Evolutionary conservation across 2,797 vertebrate genomes (phyloP).

Genomic region (Peromyscus aztecus): DNA sequence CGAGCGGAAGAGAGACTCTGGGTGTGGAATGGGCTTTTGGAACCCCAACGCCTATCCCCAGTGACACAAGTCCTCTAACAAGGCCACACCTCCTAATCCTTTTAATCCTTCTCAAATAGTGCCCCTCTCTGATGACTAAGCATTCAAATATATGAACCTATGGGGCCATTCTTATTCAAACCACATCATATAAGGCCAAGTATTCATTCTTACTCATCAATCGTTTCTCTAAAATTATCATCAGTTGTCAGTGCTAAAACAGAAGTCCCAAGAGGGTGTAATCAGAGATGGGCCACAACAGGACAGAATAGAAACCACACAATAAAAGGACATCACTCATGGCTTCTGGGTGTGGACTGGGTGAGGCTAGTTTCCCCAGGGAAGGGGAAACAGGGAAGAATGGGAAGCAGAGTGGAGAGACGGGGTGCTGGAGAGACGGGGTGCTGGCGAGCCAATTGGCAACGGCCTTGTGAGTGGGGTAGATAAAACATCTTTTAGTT

Average conservation of each 20-base stretch:
- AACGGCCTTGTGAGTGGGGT: not conserved
- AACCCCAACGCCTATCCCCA: not conserved
- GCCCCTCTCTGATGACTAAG: not conserved
- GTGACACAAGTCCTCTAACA: not conserved
- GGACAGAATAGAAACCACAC: slow-evolving; percentile 71
- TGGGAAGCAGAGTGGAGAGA: not conserved
- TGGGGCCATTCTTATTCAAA: not conserved
- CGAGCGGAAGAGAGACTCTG: not conserved
- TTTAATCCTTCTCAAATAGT: not conserved
- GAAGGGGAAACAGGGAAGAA: slow-evolving; percentile 18
- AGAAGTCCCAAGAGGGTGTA: slow-evolving; percentile 63
- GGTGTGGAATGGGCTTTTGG: not conserved
- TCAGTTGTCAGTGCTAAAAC: slow-evolving; percentile 72
- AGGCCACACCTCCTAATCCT: not conserved
- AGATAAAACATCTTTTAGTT: not conserved
- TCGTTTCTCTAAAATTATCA: slow-evolving; percentile 75
- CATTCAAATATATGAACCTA: not conserved
- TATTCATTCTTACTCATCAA: slow-evolving; percentile 53
- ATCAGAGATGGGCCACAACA: slow-evolving; percentile 25
- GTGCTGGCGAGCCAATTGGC: not conserved
- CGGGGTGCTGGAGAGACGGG: not conserved
- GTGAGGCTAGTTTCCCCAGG: not conserved
- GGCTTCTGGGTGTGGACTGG: slow-evolving; percentile 21
- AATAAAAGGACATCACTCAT: slow-evolving; percentile 35
- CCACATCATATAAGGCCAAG: not conserved